Evolutionary conservation across 1,140 invertebrate species (phyloP).

Genomic region (Leptinotarsa texana): DNA sequence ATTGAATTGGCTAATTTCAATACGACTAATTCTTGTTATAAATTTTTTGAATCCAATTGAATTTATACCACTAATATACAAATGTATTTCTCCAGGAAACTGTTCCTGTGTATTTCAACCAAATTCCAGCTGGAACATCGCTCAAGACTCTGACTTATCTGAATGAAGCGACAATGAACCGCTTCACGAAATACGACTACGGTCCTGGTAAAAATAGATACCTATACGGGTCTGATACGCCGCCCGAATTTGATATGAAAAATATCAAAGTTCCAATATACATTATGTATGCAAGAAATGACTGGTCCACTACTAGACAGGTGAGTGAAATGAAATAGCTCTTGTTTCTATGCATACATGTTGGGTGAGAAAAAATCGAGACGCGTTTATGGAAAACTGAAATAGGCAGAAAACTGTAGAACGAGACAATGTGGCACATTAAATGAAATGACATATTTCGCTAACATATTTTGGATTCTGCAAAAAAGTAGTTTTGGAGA

Average conservation of each 20-base stretch:
- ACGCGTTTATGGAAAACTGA: too few relatives aligned
- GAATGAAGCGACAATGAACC: slow-evolving; percentile 39
- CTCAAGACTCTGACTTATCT: slow-evolving; percentile 47
- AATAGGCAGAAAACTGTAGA: too few relatives aligned
- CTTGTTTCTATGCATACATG: too few relatives aligned
- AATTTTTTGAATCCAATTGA: too few relatives aligned
- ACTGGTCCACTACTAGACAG: slow-evolving; percentile 47
- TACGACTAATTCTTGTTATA: too few relatives aligned
- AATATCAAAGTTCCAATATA: slow-evolving; percentile 49
- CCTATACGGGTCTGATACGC: slow-evolving; percentile 42
- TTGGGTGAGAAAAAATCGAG: too few relatives aligned
- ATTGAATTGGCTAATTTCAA: too few relatives aligned
- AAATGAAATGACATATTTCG: too few relatives aligned
- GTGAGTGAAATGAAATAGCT: slow-evolving; percentile 28
- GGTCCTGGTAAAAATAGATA: slow-evolving; percentile 42
- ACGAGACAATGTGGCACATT: too few relatives aligned
- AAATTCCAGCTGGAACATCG: slow-evolving; percentile 49
- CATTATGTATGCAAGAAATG: slow-evolving; percentile 46
- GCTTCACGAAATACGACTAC: slow-evolving; percentile 50
- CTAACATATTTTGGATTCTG: too few relatives aligned
- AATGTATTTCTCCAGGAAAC: slow-evolving; percentile 42
- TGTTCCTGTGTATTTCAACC: slow-evolving; percentile 50
- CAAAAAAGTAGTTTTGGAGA: too few relatives aligned
- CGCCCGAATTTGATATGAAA: slow-evolving; percentile 48
- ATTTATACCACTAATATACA: too few relatives aligned